phyloP scores from a whole-genome alignment of 2,113 vertebrate species.

The Regulus satrapa region DNA sequence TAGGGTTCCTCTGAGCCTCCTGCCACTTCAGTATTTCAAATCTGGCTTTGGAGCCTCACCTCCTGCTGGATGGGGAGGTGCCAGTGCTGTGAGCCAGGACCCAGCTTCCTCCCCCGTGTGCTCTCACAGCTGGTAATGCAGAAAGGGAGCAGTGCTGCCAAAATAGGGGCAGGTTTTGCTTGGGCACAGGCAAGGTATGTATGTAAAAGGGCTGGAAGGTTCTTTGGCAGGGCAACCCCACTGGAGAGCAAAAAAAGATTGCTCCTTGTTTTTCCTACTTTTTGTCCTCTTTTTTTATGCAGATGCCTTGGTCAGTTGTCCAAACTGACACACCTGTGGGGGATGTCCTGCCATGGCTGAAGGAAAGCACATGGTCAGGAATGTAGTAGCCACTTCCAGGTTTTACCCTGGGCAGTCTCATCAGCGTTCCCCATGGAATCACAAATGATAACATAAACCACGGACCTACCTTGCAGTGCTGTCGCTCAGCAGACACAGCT shows the following conservation, averaged over 20 bases:
- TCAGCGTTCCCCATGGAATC: fast-evolving
- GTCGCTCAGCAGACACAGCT: background rate
- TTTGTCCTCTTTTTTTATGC: background rate
- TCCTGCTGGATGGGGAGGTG: background rate
- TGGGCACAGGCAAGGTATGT: fast-evolving
- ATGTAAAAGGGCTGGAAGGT: background rate
- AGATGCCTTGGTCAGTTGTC: fast-evolving
- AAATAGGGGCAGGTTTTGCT: background rate
- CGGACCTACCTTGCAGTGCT: background rate
- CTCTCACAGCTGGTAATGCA: background rate
- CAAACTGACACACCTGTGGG: background rate
- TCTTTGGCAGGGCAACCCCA: background rate
- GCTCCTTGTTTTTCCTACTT: background rate
- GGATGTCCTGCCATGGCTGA: background rate
- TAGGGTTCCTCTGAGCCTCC: conserved; percentile 1
- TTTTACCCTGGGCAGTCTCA: background rate
- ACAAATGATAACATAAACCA: background rate
- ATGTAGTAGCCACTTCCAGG: background rate
- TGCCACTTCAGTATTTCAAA: conserved; percentile 19
- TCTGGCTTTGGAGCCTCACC: background rate
- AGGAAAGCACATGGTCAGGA: background rate
- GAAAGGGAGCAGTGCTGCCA: background rate
- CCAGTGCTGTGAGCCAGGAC: background rate
- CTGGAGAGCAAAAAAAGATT: background rate
- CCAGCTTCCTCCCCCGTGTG: background rate